Conservation (phyloP, 2,888 invertebrate genomes). For the Trissoscelio sp. region DNA sequence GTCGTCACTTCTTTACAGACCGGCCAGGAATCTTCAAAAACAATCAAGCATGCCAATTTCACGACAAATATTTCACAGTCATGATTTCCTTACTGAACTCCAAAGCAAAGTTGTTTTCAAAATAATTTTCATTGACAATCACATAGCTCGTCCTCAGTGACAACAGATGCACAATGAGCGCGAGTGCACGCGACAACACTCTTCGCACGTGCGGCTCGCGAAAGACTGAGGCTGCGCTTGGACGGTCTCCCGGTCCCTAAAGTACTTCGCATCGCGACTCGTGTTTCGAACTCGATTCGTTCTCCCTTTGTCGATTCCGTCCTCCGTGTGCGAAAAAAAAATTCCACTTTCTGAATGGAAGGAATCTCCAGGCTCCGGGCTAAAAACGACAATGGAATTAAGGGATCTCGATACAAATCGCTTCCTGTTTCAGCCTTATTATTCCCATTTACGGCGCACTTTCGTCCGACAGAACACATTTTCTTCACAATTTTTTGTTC, state of each 20-base stretch:
- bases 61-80: constrained; percentile 1
- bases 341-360: constrained; percentile 25
- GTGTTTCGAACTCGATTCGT: constrained; percentile 47
- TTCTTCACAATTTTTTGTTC: neutral
- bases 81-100: constrained; percentile 2
- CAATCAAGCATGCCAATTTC: neutral
- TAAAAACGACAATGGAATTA: constrained; percentile 30
- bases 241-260: constrained; percentile 31
- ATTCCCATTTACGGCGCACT: constrained; percentile 7
- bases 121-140: constrained; percentile 27
- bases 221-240: constrained; percentile 59
- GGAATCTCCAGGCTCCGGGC: constrained; percentile 24
- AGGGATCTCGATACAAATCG: constrained; percentile 23
- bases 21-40: neutral
- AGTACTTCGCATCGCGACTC: constrained; percentile 41
- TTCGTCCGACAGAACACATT: neutral
- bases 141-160: constrained; percentile 16
- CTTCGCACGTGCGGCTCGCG: constrained; percentile 57
- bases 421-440: constrained; percentile 23
- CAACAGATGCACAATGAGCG: neutral
- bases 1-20: constrained; percentile 27
- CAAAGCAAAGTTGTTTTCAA: neutral
- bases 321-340: constrained; percentile 38
- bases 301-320: constrained; percentile 38
- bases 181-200: constrained; percentile 31